A percentile compares a stretch with the other conserved stretches of the same genome.
Evolutionary conservation across 2,113 vertebrate species (phyloP).

Genomic region (Mus pahari): DNA sequence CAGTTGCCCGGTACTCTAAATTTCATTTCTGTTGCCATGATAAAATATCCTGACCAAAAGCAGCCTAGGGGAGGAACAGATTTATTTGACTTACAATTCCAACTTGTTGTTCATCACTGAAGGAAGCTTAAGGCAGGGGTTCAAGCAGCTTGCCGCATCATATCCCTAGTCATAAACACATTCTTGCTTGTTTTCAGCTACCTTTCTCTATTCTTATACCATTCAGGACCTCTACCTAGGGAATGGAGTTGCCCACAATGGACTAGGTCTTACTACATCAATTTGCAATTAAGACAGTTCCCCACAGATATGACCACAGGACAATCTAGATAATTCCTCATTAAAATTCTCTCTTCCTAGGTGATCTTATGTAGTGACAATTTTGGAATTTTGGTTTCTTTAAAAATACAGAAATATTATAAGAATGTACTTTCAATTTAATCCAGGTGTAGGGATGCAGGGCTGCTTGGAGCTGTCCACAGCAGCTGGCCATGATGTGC

Average conservation of each 20-base stretch:
- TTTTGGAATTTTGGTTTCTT: no score
- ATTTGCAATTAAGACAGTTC: background rate
- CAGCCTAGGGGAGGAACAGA: background rate
- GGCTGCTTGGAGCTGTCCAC: no score
- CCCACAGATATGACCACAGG: background rate
- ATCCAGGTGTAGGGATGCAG: no score
- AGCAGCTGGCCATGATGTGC: no score
- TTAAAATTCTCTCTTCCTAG: background rate
- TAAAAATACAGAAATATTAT: no score
- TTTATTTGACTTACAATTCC: background rate
- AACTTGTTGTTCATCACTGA: background rate
- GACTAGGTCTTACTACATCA: background rate
- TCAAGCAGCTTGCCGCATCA: background rate
- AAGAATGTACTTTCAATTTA: no score
- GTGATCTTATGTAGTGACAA: no score
- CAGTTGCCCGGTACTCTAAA: background rate
- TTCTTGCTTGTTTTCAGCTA: background rate
- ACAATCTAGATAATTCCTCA: background rate
- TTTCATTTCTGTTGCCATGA: background rate
- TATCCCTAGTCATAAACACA: background rate
- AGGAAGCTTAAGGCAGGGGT: background rate
- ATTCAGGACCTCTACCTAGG: background rate
- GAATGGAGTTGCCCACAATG: background rate
- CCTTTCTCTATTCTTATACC: background rate
- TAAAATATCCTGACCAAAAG: background rate